These are phyloP conservation scores for Argyra leucocephala DNA, from an alignment of 2,888 invertebrate species.

Conservation along the genomic window DNA sequence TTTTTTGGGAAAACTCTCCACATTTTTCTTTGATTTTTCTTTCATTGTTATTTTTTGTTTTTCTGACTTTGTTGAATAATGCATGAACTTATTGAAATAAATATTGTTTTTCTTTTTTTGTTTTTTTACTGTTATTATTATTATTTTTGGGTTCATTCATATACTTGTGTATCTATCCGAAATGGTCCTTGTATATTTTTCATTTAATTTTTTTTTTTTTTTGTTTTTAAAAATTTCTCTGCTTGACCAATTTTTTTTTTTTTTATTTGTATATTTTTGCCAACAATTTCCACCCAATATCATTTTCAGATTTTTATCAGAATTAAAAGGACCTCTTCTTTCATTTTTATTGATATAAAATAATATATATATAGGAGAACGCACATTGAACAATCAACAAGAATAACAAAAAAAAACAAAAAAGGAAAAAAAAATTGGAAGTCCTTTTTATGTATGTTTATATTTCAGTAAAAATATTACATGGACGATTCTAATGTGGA, in stretches of 20 bases:
- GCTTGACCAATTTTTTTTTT: background rate
- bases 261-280: background rate
- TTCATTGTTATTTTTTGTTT: too few species aligned
- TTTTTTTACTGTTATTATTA: too few species aligned
- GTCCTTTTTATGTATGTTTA: too few species aligned
- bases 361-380: too few species aligned
- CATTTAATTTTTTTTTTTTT: background rate
- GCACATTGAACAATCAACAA: too few species aligned
- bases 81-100: conserved; percentile 3
- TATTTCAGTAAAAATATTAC: too few species aligned
- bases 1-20: background rate
- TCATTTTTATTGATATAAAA: background rate
- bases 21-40: too few species aligned
- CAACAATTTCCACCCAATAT: conserved; percentile 1
- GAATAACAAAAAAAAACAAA: too few species aligned
- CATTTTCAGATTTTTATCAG: background rate
- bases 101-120: background rate
- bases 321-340: background rate
- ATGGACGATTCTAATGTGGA: too few species aligned
- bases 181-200: background rate
- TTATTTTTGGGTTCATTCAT: background rate
- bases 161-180: background rate
- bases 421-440: too few species aligned
- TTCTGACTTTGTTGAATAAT: background rate
- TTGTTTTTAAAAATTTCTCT: background rate